Base-by-base conservation (phyloP, 2,888 invertebrate genomes). In the Carpatolechia fugitivella region DNA sequence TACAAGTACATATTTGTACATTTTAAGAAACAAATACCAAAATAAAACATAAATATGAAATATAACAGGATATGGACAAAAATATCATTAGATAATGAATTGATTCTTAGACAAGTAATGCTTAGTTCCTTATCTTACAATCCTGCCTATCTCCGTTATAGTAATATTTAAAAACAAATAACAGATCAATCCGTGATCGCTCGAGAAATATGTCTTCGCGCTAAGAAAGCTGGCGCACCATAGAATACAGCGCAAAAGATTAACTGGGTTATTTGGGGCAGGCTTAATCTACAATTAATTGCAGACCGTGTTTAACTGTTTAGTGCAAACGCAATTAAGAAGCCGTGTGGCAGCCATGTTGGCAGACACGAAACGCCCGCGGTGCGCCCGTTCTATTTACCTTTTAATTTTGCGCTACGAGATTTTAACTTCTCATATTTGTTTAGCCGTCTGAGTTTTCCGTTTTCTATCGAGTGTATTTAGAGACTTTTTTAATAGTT, bases 321-420 rank as follows among this genome's bases (percentile, higher is more conserved):
- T 80, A 78, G 76, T 72, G 73, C 66, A 73, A 76, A 78, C 67
- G 76, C 72, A 78, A 78, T 79, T 78, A 79, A 72, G 66, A 62
- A 52, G 52, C 68, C 66, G 66, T 71, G 65, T 72, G 69, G 70
- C 61, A 63, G 63, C 73, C 68, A 68, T 74, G 69, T 69, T 72
- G 71, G 70, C 64, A 61, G 63, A 64, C 60, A 56, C 54, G 51
- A 56, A 56, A 46, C 56, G 54, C 54, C 51, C 51, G 18, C 40
- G 57, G 54, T 56, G 38, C 13, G 47, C 44, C 48, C 44, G 44
- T 56, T 33, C 35, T 56, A 51, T 58, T 53, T 48, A 49, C 53
- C 56, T 55, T 57, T 56, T 60, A 55, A 57, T 52, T 57, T 57
- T 55, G 52, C 41, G 51, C 48, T 41, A 36, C 35, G 11, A 38